Base-by-base conservation (phyloP, 2,888 invertebrate species). In the Argyra leucocephala region DNA sequence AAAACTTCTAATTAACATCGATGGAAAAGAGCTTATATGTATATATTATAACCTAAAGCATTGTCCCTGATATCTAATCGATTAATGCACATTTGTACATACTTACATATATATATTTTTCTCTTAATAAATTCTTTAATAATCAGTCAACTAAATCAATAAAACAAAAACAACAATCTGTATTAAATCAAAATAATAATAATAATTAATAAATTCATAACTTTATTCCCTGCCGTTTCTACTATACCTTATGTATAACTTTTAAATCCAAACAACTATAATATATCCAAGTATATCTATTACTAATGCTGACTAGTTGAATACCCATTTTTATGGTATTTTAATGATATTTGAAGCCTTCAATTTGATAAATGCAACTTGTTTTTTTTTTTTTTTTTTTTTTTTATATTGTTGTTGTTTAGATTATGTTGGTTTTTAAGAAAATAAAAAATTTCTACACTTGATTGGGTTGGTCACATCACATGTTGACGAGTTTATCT, bases 401-500 rank as follows among this genome's bases (percentile, higher is more conserved):
- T 9, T n/a, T n/a, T n/a, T 31, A 31, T 31, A 31, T 7, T 31
- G 31, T 31, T 31, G 31, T 31, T 31, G 31, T 31, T 6, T 10
- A 31, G 1, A 31, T n/a, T 31, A 7, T 31, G 2, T 37, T 37
- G 37, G 15, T 37, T 48, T 15, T 48, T 48, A 48, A 48, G 2
- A 48, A 48, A 48, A 37, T 10, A 37, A 37, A 37, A 26, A 26
- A 26, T 7, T 26, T 31, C 3, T 31, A n/a, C 31, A 31, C 15
- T 48, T 48, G 15, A 48, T 48, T 48, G 48, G 48, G 48, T 48
- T 48, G 12, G 48, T 7, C 31, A 10, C 12, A 31, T 48, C 48
- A 48, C 48, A 48, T 48, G 48, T 48, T 48, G 48, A 18, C 48
- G 48, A 48, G 48, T 18, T 48, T 48, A 48, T 48, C 48, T 48